Conservation (phyloP, 1,140 invertebrate genomes). For the Acromyrmex heyeri region DNA sequence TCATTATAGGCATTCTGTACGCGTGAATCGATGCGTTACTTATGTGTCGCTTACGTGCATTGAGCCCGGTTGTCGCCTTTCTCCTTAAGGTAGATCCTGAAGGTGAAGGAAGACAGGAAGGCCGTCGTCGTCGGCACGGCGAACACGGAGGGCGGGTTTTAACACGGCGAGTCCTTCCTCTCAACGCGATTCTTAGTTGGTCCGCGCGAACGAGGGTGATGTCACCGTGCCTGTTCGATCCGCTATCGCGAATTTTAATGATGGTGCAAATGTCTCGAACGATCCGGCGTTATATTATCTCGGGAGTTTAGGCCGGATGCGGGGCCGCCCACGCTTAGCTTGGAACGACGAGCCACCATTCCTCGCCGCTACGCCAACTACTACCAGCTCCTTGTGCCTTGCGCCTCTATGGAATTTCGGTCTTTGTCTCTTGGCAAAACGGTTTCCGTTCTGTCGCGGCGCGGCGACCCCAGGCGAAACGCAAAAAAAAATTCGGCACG, state of each 20-base stretch:
- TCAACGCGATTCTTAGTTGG: slow-evolving; percentile 84
- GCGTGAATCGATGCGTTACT: slow-evolving; percentile 78
- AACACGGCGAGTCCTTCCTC: slow-evolving; percentile 78
- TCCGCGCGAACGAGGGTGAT: slow-evolving; percentile 85
- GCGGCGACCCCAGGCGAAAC: slow-evolving; percentile 30
- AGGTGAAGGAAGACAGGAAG: slow-evolving; percentile 38
- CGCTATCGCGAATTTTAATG: slow-evolving; percentile 87
- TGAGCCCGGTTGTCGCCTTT: slow-evolving; percentile 35
- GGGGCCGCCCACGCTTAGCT: slow-evolving; percentile 84
- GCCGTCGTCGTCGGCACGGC: background rate
- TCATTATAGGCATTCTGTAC: slow-evolving; percentile 83
- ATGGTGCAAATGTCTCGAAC: slow-evolving; percentile 86
- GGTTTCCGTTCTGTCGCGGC: slow-evolving; percentile 27
- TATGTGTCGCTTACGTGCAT: slow-evolving; percentile 36
- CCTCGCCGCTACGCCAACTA: slow-evolving; percentile 35
- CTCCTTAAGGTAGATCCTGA: slow-evolving; percentile 32
- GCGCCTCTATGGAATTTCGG: slow-evolving; percentile 67
- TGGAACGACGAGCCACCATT: slow-evolving; percentile 54
- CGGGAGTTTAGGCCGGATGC: slow-evolving; percentile 85
- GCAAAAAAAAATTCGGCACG: slow-evolving; percentile 34
- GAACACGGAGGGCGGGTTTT: slow-evolving; percentile 73
- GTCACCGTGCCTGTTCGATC: slow-evolving; percentile 86
- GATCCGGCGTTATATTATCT: slow-evolving; percentile 86
- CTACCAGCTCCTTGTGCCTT: slow-evolving; percentile 60
- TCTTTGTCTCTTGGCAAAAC: slow-evolving; percentile 67